Evolutionary conservation across 2,888 invertebrate species (phyloP).

Genomic region (Ischnus inquisitorius): DNA sequence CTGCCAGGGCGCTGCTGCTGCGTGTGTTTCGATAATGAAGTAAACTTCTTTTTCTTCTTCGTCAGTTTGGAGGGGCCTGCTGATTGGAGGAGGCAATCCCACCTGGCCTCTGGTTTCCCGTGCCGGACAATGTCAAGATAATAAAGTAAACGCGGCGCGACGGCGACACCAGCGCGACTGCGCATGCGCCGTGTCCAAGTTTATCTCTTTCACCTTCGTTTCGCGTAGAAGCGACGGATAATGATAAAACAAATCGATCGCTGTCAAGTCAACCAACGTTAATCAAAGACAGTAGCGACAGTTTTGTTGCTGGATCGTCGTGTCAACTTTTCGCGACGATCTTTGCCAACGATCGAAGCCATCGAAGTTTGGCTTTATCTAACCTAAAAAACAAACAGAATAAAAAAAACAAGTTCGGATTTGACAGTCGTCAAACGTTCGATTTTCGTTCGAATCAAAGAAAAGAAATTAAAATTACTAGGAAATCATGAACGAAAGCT

Average conservation of each 20-base stretch:
- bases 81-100: too few species aligned
- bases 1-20: neutral
- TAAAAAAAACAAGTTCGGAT: neutral
- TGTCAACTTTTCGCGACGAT: neutral
- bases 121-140: too few species aligned
- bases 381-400: too few species aligned
- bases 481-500: slow-evolving; percentile 82
- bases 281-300: neutral
- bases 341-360: neutral
- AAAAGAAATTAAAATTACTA: neutral
- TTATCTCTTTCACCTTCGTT: too few species aligned
- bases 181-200: too few species aligned
- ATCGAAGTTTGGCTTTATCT: neutral
- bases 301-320: neutral
- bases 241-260: neutral
- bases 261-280: neutral
- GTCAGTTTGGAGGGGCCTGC: too few species aligned
- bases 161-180: too few species aligned
- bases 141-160: too few species aligned
- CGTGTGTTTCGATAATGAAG: neutral
- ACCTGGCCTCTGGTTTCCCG: too few species aligned
- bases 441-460: neutral
- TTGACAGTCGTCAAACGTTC: neutral
- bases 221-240: neutral
- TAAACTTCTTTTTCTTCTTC: too few species aligned